Evolutionary conservation across 1,140 invertebrate genomes (phyloP).

Genomic region (Maconellicoccus hirsutus): DNA sequence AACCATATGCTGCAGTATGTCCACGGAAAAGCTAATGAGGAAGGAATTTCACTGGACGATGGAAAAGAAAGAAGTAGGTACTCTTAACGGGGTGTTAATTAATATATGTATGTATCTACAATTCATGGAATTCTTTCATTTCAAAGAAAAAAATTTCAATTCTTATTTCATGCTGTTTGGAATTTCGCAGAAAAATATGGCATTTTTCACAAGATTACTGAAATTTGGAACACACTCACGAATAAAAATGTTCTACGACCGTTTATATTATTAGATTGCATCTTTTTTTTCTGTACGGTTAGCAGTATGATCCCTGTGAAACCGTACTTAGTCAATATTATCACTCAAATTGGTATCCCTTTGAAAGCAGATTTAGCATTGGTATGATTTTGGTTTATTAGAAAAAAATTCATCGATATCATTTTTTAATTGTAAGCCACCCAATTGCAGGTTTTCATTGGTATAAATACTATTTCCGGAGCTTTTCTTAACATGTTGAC

Average conservation of each 20-base stretch:
- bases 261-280: neutral
- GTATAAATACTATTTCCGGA: neutral
- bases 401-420: neutral
- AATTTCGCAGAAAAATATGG: neutral
- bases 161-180: too few relatives aligned
- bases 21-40: neutral
- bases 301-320: neutral
- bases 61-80: neutral
- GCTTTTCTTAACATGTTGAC: slow-evolving; percentile 12
- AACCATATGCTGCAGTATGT: neutral
- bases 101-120: too few relatives aligned
- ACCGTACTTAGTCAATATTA: slow-evolving; percentile 19
- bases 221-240: neutral
- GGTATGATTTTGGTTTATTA: neutral
- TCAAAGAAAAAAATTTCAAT: too few relatives aligned
- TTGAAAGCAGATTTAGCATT: neutral
- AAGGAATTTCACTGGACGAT: neutral
- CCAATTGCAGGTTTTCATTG: slow-evolving; percentile 14
- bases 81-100: too few relatives aligned
- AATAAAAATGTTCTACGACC: slow-evolving; percentile 15
- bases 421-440: too few relatives aligned
- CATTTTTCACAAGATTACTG: neutral
- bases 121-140: too few relatives aligned
- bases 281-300: slow-evolving; percentile 18
- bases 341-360: neutral